Evolutionary conservation across 2,888 invertebrate genomes (phyloP), one percentile per base, ranked within the genome.

Genomic region (Listrodromus nycthemerus): DNA sequence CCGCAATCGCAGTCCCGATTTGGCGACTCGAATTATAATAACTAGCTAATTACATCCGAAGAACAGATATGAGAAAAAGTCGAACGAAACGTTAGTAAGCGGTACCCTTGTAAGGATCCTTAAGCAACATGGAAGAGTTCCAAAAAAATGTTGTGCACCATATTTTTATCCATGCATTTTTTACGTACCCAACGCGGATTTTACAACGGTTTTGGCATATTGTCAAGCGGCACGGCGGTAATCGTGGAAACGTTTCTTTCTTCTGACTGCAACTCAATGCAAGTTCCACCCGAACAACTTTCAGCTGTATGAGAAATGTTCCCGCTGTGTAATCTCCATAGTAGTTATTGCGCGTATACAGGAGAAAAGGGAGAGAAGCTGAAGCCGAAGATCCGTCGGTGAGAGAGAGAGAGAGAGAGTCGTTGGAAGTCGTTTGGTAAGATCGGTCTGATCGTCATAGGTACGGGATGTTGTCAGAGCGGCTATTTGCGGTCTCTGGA

Each of bases 391-490:
- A 78, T 78, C 48, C 33, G 48, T 63, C 48, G 61, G 21, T 63
- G 70, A 71, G 71, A 52, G 70, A 41, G 55, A 55, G 21, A 52
- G 70, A 71, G 71, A 52, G 70, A 41, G 55, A 55, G 24, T 55
- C 24, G 55, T 55, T 24, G 21, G 21, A 24, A 55, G 55, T 55
- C 55, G 55, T 55, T 55, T 55, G 55, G 21, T 55, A 24, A 55
- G 55, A 24, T 55, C 55, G 55, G 21, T 13, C 24, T 13, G 13
- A 45, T 27, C 27, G 58, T n/a, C 48, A 61, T 10, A 16, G 48
- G 27, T 55, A 55, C 45, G 27, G 27, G 16, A 61, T 45, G 73
- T 48, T 48, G 73, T 73, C 73, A 45, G 30, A 30, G 19, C 5
- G 58, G 27, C 73, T 73, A 73, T 73, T 73, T 73, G 19, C 61